Conservation (phyloP, 2,113 vertebrate genomes). For the Tyto alba region DNA sequence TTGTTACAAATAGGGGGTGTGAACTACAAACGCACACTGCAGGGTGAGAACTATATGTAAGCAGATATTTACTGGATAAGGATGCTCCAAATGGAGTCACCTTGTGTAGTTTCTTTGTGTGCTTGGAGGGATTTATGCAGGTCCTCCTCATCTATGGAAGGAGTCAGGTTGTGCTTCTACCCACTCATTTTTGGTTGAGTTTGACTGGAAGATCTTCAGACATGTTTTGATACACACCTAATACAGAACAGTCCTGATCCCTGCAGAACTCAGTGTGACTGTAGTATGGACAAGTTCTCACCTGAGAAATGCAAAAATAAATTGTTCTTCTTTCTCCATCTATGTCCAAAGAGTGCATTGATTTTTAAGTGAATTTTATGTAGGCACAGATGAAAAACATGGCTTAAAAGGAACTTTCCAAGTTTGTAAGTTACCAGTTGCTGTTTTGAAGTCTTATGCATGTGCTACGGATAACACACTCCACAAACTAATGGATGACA, state of each 20-base stretch:
- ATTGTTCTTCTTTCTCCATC: not conserved
- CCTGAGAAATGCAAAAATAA: not conserved
- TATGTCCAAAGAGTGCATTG: rapidly evolving
- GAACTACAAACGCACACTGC: not conserved
- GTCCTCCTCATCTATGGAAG: not conserved
- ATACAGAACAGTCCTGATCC: not conserved
- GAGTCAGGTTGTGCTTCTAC: not conserved
- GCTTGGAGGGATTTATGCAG: not conserved
- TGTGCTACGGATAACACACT: not conserved
- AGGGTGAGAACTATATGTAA: not conserved
- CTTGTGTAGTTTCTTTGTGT: not conserved
- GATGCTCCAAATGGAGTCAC: not conserved
- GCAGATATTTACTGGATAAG: not conserved
- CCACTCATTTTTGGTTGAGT: not conserved
- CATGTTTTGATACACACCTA: not conserved
- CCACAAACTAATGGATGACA: not conserved
- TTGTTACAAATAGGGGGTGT: not conserved
- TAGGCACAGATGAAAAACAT: not conserved
- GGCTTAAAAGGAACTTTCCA: not conserved
- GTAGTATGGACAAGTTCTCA: not conserved
- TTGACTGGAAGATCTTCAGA: not conserved
- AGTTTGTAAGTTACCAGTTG: not conserved
- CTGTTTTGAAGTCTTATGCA: not conserved
- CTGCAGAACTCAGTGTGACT: not conserved
- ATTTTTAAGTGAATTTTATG: not conserved